These are phyloP conservation scores for Halyomorpha halys DNA, from an alignment of 1,140 invertebrate species.

Conservation along the genomic window DNA sequence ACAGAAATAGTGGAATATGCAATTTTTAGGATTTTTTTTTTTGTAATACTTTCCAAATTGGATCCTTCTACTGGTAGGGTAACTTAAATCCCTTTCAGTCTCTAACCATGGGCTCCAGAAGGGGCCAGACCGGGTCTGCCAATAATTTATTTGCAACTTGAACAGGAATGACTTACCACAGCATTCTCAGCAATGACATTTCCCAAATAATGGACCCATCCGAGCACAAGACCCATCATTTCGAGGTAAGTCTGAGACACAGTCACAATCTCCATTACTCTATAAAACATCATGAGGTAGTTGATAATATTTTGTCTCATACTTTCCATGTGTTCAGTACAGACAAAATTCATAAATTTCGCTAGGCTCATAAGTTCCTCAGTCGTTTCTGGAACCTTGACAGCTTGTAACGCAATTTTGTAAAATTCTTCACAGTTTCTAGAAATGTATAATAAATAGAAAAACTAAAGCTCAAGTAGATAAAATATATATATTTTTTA, in stretches of 20 bases:
- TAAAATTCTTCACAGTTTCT: constrained; percentile 35
- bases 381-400: constrained; percentile 54
- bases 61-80: no score
- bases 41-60: no score
- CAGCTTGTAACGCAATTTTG: constrained; percentile 30
- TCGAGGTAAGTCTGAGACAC: constrained; percentile 53
- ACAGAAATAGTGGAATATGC: no score
- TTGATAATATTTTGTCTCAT: constrained; percentile 50
- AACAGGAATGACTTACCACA: constrained; percentile 34
- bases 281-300: constrained; percentile 49
- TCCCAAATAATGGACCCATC: constrained; percentile 58
- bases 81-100: no score
- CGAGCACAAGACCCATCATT: constrained; percentile 41
- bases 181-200: constrained; percentile 60
- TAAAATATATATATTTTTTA: no score
- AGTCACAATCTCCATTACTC: constrained; percentile 55
- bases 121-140: no score
- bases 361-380: constrained; percentile 59
- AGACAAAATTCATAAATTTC: constrained; percentile 51
- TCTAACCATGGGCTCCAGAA: no score
- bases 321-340: constrained; percentile 47
- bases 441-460: constrained; percentile 24
- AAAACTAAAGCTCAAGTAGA: no score
- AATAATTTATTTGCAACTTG: no score
- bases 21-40: no score